These are phyloP conservation scores for Antechinus stuartii DNA, from an alignment of 2,113 vertebrate species.

Conservation along the genomic window DNA sequence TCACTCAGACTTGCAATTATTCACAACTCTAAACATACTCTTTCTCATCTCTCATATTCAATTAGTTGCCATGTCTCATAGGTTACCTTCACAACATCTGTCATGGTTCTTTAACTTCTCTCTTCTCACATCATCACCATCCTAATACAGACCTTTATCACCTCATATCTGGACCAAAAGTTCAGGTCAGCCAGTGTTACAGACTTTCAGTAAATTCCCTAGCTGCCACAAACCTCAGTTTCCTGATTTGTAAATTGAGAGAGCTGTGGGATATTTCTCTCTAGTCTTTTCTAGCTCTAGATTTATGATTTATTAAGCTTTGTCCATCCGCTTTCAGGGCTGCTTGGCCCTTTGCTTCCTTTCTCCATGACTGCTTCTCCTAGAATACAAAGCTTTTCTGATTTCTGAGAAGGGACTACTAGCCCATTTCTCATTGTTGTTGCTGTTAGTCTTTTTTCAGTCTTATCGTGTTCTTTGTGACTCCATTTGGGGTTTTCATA, in stretches of 20 bases:
- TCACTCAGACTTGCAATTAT: neutral
- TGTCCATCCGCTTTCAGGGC: neutral
- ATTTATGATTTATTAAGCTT: neutral
- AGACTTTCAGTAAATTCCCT: neutral
- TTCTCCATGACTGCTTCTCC: neutral
- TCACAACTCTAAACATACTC: neutral
- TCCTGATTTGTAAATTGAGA: neutral
- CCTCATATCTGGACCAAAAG: neutral
- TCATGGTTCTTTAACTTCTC: neutral
- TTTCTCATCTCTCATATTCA: neutral
- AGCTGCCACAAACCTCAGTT: neutral
- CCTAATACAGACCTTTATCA: too few relatives aligned
- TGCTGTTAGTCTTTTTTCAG: neutral
- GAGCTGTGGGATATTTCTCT: neutral
- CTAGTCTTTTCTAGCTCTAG: neutral
- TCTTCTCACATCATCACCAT: neutral
- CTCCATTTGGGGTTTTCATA: neutral
- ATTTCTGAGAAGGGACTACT: neutral
- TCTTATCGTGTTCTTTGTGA: neutral
- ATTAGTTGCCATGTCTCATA: neutral
- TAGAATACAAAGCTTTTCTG: neutral
- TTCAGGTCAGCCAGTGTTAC: neutral
- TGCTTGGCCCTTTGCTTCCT: neutral
- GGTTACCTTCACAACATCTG: neutral
- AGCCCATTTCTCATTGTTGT: neutral